Percentiles rank a stretch among this genome's conserved stretches.
phyloP scores from a whole-genome alignment of 2,797 vertebrate species.

The Eutrigla gurnardus region DNA sequence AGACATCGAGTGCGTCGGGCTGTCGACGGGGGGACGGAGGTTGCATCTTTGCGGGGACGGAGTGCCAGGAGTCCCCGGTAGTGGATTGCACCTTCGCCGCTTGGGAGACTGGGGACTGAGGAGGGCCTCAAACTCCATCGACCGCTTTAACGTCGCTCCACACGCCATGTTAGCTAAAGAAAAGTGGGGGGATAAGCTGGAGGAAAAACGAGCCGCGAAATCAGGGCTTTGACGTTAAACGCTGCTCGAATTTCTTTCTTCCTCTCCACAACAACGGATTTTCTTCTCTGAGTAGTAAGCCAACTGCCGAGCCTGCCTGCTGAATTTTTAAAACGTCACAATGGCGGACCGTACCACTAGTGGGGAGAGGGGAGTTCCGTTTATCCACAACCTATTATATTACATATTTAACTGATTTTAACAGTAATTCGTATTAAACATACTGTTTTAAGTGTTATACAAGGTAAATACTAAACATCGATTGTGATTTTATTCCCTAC shows the following conservation, averaged over 20 bases:
- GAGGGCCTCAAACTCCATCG: slow-evolving; percentile 94
- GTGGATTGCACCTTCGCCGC: slow-evolving; percentile 90
- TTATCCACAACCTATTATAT: background rate
- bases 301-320: slow-evolving; percentile 75
- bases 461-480: fast-evolving
- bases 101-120: slow-evolving; percentile 93
- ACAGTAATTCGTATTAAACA: fast-evolving
- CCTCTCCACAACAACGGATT: slow-evolving; percentile 77
- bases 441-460: fast-evolving
- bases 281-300: slow-evolving; percentile 73
- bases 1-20: slow-evolving; percentile 81
- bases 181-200: slow-evolving; percentile 30
- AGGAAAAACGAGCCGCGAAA: slow-evolving; percentile 45
- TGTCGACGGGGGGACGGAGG: slow-evolving; percentile 86
- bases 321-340: slow-evolving; percentile 83
- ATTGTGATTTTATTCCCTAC: fast-evolving
- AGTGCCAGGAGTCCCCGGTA: slow-evolving; percentile 86
- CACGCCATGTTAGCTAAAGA: slow-evolving; percentile 87
- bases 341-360: slow-evolving; percentile 73
- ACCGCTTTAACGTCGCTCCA: slow-evolving; percentile 92
- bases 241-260: slow-evolving; percentile 65
- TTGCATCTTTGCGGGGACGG: slow-evolving; percentile 89
- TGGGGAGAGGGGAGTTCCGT: slow-evolving; percentile 3
- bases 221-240: slow-evolving; percentile 17
- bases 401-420: fast-evolving